Conservation (phyloP, 2,113 vertebrate species). For the Spilogale gracilis region DNA sequence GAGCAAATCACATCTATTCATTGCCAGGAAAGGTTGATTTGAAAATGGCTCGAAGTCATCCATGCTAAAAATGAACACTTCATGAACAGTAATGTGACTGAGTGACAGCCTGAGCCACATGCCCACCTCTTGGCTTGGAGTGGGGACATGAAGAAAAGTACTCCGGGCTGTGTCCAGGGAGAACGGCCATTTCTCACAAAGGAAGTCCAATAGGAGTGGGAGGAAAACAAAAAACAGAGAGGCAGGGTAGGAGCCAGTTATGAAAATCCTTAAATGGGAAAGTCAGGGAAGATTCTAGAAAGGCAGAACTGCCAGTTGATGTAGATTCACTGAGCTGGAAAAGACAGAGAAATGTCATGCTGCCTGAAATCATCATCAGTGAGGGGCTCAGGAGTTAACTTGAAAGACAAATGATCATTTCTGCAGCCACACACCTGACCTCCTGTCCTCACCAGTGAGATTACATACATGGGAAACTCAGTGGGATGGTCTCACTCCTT, state of each 20-base stretch:
- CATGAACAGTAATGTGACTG: neutral
- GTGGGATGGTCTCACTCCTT: neutral
- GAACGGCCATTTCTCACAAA: neutral
- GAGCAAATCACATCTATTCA: neutral
- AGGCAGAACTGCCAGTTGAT: neutral
- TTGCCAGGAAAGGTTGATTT: slow-evolving; percentile 62
- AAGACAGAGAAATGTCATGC: neutral
- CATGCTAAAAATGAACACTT: slow-evolving; percentile 48
- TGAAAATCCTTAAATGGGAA: neutral
- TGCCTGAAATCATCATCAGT: neutral
- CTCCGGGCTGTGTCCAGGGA: neutral
- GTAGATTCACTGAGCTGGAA: neutral
- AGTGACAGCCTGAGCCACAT: neutral
- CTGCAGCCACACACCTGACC: neutral
- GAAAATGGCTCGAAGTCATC: slow-evolving; percentile 61
- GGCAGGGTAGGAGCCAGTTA: neutral
- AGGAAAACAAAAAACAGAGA: neutral
- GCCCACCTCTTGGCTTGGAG: neutral
- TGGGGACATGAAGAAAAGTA: neutral
- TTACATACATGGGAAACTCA: too few species aligned
- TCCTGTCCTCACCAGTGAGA: neutral
- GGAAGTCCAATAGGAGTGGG: neutral
- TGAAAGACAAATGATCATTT: neutral
- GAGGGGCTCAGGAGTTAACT: neutral
- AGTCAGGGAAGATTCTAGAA: neutral